Evolutionary conservation across 2,113 vertebrate species (phyloP).

Genomic region (Hippolais icterina): DNA sequence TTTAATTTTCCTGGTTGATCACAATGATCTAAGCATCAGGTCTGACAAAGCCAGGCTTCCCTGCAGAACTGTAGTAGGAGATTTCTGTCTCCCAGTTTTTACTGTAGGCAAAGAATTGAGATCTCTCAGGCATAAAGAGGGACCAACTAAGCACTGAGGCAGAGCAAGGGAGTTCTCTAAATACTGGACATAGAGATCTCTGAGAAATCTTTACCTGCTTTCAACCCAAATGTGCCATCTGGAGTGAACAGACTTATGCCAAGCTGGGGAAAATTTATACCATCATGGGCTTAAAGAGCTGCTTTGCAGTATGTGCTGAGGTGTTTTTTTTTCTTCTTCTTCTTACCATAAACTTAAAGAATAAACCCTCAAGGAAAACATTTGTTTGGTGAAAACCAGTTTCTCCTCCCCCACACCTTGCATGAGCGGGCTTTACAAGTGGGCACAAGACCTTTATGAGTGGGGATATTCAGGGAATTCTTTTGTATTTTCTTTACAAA

Average conservation of each 20-base stretch:
- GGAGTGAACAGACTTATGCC: conserved; percentile 15
- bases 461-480: not conserved
- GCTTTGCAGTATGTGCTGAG: not conserved
- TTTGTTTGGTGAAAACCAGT: conserved; percentile 25
- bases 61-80: not conserved
- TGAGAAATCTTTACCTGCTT: conserved; percentile 30
- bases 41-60: not conserved
- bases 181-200: not conserved
- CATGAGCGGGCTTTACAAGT: not conserved
- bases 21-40: not conserved
- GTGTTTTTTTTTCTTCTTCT: not conserved
- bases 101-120: not conserved
- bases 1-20: not conserved
- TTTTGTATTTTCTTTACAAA: not conserved
- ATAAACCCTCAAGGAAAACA: not conserved
- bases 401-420: not conserved
- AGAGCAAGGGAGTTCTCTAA: not conserved
- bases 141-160: not conserved
- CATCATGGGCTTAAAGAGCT: not conserved
- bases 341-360: not conserved
- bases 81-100: not conserved
- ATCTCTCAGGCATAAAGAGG: not conserved
- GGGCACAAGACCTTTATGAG: not conserved
- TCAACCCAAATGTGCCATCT: conserved; percentile 8
- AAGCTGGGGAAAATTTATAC: conserved; percentile 8